Base-by-base conservation (phyloP, 2,797 vertebrate genomes). In the Xiphophorus birchmanni region DNA sequence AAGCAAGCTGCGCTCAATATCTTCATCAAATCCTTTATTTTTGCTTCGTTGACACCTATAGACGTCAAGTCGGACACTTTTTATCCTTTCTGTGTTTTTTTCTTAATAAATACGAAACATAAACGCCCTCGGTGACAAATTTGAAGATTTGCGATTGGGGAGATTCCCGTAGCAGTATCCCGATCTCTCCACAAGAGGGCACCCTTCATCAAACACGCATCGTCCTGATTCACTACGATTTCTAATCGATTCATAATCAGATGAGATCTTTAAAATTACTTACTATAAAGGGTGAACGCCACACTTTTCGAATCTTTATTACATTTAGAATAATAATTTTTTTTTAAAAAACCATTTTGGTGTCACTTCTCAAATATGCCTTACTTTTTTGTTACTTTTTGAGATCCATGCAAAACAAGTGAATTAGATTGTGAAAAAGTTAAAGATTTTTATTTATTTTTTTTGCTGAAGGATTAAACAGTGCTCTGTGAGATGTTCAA, bases 151-250 rank as follows among this genome's bases (percentile, higher is more conserved):
- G 56, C 23, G 13, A 2, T 9, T 1, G 5, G 8, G 37, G 26
- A 4, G 29, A 60, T 37, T 40, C 52, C 71, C 44, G 50, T 18
- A 9, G 42, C 60, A 77, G 29, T 73, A 1, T 0, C 37, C 3
- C 1, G 0, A 11, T 48, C 74, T 32, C 8, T 44, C 87, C 91
- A 82, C 69, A 37, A 1, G 76, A 79, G 0, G 87, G 84, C 1
- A 81, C 83, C 21, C 18, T 48, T 4, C 60, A 80, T 76, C 44
- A 75, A 35, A 47, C 67, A 78, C 13, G 21, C 23, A 48, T 3
- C 11, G 1, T 45, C 42, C 65, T 42, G 35, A 42, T 40, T 67
- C 63, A 40, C 35, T 9, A 15, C 56, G 12, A 37, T 18, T 69
- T 69, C 37, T 42, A 69, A 42, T 13, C 40, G 12, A 13, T 71